Conservation (phyloP, 2,888 invertebrate genomes). For the Buathra laborator region DNA sequence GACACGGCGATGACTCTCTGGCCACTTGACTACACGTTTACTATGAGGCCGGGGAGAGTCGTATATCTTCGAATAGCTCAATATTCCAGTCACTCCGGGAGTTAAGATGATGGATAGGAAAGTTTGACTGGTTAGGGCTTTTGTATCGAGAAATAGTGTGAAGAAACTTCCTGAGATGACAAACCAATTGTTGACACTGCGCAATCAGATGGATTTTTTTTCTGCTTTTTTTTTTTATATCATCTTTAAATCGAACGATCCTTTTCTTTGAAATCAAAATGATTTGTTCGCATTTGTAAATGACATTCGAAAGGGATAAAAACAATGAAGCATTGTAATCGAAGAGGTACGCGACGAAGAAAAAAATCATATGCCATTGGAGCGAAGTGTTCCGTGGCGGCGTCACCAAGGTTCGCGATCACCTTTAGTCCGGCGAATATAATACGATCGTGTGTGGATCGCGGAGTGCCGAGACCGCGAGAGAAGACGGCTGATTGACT, state of each 20-base stretch:
- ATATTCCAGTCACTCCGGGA: slow-evolving; percentile 17
- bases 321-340: no score
- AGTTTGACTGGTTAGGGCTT: neutral
- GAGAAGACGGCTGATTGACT: slow-evolving; percentile 81
- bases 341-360: neutral
- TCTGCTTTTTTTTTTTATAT: neutral
- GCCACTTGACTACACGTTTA: slow-evolving; percentile 18
- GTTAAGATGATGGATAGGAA: neutral
- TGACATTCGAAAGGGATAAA: no score
- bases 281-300: neutral
- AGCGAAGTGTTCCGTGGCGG: neutral
- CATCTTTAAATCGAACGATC: neutral
- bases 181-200: neutral
- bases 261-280: neutral
- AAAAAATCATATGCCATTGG: slow-evolving; percentile 4
- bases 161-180: neutral
- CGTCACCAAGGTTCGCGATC: slow-evolving; percentile 55
- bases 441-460: slow-evolving; percentile 9
- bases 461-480: slow-evolving; percentile 32
- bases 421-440: slow-evolving; percentile 20
- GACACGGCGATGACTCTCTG: slow-evolving; percentile 40
- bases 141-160: neutral
- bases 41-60: slow-evolving; percentile 18
- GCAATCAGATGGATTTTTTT: neutral
- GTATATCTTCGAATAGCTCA: slow-evolving; percentile 31